A percentile compares a stretch with the other conserved stretches of the same genome.
Conservation (phyloP, 2,888 invertebrate genomes). For the Nymphalis c-album region DNA sequence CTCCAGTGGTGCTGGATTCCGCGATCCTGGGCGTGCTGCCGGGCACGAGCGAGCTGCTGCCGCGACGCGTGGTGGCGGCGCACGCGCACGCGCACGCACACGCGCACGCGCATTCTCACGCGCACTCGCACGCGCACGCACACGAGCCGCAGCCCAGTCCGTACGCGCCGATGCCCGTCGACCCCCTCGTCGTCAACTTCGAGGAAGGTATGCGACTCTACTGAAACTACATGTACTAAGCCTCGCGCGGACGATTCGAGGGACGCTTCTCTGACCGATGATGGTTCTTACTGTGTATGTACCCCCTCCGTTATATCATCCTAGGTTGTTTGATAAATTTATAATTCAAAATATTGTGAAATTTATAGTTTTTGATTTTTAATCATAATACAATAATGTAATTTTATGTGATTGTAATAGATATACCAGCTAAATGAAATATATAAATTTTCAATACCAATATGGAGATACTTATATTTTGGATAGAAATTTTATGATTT, state of each 20-base stretch:
- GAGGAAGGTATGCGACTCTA: conserved; percentile 92
- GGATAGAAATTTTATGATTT: not conserved
- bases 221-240: conserved; percentile 78
- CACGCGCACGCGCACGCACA: conserved; percentile 51
- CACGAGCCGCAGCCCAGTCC: conserved; percentile 54
- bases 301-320: not conserved
- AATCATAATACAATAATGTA: not conserved
- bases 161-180: conserved; percentile 79
- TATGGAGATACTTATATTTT: not conserved
- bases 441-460: not conserved
- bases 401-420: not conserved
- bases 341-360: not conserved
- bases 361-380: not conserved
- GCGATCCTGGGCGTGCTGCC: conserved; percentile 73
- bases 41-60: conserved; percentile 56
- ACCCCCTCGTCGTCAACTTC: conserved; percentile 88
- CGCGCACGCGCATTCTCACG: conserved; percentile 47
- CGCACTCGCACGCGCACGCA: conserved; percentile 31
- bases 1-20: conserved; percentile 67
- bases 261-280: conserved; percentile 19
- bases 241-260: conserved; percentile 42
- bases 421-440: too few species aligned
- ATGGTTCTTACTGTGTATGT: not conserved
- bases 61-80: conserved; percentile 59
- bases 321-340: not conserved